Conservation (phyloP, 2,113 vertebrate species). For the Nycticryphes semicollaris region DNA sequence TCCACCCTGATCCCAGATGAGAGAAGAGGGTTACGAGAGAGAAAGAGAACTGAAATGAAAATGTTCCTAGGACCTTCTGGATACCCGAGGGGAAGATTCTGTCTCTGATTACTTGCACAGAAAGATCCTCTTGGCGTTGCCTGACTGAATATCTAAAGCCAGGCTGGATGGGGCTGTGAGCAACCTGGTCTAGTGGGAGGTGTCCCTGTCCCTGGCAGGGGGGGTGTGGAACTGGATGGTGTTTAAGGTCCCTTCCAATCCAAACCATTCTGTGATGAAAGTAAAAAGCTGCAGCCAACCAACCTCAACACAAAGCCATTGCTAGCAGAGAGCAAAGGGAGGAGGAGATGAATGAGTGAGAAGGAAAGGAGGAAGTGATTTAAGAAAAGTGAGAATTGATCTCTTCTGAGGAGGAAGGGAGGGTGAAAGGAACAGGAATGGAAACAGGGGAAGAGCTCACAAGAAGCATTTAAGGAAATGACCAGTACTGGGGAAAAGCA, state of each 20-base stretch:
- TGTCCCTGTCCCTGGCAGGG: not conserved
- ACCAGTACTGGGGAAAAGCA: not conserved
- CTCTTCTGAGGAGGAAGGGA: not conserved
- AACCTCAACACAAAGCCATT: not conserved
- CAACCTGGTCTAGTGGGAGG: not conserved
- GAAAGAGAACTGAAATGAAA: not conserved
- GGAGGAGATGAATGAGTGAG: not conserved
- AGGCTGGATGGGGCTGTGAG: not conserved
- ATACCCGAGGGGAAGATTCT: not conserved
- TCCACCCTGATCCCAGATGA: not conserved
- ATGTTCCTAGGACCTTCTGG: not conserved
- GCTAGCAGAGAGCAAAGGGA: not conserved
- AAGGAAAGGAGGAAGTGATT: not conserved
- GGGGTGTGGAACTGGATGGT: not conserved
- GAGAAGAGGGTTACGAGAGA: not conserved
- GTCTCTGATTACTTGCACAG: too few relatives aligned
- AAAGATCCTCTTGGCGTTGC: not conserved
- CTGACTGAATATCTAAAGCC: not conserved
- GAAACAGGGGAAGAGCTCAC: not conserved
- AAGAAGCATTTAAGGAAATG: not conserved
- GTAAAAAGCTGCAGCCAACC: not conserved
- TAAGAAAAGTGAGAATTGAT: not conserved
- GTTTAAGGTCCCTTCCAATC: not conserved
- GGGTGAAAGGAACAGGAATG: not conserved
- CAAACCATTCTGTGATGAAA: not conserved